A percentile compares a stretch with the other conserved stretches of the same genome.
These are phyloP conservation scores for Chironomus striatipennis DNA, from an alignment of 1,140 invertebrate genomes.

Conservation along the genomic window DNA sequence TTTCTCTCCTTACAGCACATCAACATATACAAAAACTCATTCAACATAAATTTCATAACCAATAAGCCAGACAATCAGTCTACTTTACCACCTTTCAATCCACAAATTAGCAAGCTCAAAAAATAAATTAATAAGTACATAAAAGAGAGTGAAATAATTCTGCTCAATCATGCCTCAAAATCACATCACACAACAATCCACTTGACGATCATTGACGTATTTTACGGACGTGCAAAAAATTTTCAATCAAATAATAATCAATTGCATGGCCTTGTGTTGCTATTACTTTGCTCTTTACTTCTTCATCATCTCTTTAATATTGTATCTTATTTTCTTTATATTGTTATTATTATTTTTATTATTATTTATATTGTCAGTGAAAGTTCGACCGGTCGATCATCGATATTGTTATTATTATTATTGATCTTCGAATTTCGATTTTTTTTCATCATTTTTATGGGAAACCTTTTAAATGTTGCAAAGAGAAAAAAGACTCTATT, in stretches of 20 bases:
- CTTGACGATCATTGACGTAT: not conserved
- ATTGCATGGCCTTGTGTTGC: not conserved
- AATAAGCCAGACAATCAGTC: too few relatives aligned
- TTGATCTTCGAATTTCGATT: constrained; percentile 7
- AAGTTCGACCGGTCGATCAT: not conserved
- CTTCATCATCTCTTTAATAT: not conserved
- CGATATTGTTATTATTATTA: not conserved
- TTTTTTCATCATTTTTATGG: not conserved
- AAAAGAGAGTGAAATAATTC: too few relatives aligned
- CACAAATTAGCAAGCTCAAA: too few relatives aligned
- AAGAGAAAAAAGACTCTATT: too few relatives aligned
- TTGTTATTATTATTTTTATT: not conserved
- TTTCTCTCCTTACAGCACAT: too few relatives aligned
- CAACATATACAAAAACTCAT: too few relatives aligned
- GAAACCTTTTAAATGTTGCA: not conserved
- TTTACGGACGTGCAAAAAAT: not conserved
- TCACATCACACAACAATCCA: too few relatives aligned
- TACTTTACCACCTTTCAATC: too few relatives aligned
- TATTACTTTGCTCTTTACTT: not conserved
- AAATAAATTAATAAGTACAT: too few relatives aligned
- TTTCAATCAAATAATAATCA: not conserved
- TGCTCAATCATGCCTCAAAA: too few relatives aligned
- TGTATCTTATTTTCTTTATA: not conserved
- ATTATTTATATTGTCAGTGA: not conserved
- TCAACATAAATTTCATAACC: too few relatives aligned